Conservation (phyloP, 2,888 invertebrate species). For the Erebia palarica region DNA sequence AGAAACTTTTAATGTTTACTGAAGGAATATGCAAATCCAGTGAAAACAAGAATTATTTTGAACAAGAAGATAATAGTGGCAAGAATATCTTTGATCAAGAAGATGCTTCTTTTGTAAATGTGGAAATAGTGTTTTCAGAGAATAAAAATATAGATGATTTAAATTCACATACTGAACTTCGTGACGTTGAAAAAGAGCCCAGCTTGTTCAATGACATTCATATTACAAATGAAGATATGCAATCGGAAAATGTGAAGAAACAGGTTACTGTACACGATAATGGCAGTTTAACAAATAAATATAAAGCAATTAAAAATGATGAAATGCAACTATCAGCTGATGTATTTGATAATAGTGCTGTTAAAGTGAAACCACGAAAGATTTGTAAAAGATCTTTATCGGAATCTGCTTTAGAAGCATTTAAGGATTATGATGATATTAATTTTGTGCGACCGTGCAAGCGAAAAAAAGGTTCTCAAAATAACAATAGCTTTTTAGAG, state of each 20-base stretch:
- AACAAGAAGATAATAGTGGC: background rate
- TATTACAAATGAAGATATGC: slow-evolving; percentile 3
- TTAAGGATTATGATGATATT: slow-evolving; percentile 34
- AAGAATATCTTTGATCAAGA: background rate
- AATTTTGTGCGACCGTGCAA: slow-evolving; percentile 48
- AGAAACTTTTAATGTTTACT: slow-evolving; percentile 57
- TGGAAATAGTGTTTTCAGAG: background rate
- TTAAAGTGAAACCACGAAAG: slow-evolving; percentile 32
- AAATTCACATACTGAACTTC: background rate
- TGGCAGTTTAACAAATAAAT: background rate
- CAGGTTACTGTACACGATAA: background rate
- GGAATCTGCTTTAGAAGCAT: slow-evolving; percentile 62
- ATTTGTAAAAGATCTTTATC: slow-evolving; percentile 69
- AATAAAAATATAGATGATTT: background rate
- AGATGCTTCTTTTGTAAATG: background rate
- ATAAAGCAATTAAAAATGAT: background rate
- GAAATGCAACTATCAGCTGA: background rate
- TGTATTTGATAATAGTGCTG: background rate
- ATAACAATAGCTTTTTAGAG: slow-evolving; percentile 48
- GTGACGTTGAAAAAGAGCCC: slow-evolving; percentile 2
- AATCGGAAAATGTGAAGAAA: background rate
- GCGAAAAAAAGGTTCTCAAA: slow-evolving; percentile 61
- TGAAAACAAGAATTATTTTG: background rate
- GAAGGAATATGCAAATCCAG: slow-evolving; percentile 47
- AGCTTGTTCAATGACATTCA: background rate